These are phyloP conservation scores for Drosophila putrida DNA, from an alignment of 2,888 invertebrate genomes.

Conservation along the genomic window DNA sequence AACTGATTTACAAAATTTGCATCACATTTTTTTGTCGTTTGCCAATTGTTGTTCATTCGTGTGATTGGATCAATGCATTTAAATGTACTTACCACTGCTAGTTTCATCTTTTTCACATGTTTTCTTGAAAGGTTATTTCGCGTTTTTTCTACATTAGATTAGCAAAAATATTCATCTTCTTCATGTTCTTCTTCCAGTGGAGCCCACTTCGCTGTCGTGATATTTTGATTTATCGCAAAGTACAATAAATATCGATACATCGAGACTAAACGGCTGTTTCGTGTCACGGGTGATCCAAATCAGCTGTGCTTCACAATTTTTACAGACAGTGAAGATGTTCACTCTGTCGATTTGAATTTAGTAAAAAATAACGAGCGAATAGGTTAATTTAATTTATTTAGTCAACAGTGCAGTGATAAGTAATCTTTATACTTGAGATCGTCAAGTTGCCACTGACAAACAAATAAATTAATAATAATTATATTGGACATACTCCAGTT, in stretches of 20 bases:
- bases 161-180: conserved; percentile 44
- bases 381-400: not conserved
- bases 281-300: conserved; percentile 24
- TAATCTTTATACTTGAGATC: no score
- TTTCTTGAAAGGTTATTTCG: conserved; percentile 61
- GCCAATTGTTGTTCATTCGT: conserved; percentile 2
- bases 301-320: conserved; percentile 38
- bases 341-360: not conserved
- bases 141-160: conserved; percentile 51
- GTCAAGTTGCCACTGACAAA: no score
- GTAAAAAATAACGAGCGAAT: not conserved
- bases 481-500: not conserved
- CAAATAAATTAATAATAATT: no score
- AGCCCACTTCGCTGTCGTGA: conserved; percentile 40
- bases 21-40: conserved; percentile 39
- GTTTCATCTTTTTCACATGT: conserved; percentile 77
- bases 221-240: conserved; percentile 47
- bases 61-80: not conserved
- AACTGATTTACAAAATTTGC: conserved; percentile 56
- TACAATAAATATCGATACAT: conserved; percentile 1
- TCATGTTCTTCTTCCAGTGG: conserved; percentile 55
- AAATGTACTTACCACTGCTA: conserved; percentile 67
- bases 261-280: conserved; percentile 32
- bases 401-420: no score
- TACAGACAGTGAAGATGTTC: not conserved